Conservation (phyloP, 2,888 invertebrate species). For the Syrista parreyssii region DNA sequence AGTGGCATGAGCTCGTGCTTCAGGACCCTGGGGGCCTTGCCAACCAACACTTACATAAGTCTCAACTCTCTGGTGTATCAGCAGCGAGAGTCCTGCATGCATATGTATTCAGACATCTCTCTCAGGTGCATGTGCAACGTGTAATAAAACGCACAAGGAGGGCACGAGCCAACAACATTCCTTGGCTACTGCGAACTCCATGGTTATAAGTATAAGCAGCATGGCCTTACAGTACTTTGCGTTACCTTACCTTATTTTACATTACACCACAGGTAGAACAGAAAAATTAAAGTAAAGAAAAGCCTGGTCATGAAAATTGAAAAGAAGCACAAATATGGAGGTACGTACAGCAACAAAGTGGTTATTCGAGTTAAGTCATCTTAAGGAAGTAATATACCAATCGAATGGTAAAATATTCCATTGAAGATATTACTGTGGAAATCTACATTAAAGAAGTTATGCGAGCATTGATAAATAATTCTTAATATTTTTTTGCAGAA, state of each 20-base stretch:
- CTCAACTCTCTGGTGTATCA: constrained; percentile 1
- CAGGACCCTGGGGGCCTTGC: constrained; percentile 45
- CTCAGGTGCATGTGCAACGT: constrained; percentile 11
- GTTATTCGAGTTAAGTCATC: neutral
- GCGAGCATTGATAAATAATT: neutral
- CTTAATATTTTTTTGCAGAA: neutral
- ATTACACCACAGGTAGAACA: neutral
- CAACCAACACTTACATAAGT: constrained; percentile 48
- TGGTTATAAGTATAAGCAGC: neutral
- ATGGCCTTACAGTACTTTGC: neutral
- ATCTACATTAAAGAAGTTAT: neutral
- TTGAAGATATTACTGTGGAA: neutral
- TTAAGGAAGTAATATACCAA: neutral
- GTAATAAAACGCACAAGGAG: constrained; percentile 22
- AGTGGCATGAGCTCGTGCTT: constrained; percentile 40
- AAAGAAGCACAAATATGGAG: neutral
- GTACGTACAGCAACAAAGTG: neutral
- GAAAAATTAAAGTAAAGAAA: neutral
- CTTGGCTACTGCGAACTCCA: constrained; percentile 1
- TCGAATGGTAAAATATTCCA: neutral
- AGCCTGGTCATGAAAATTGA: neutral
- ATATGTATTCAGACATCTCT: neutral
- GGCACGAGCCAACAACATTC: constrained; percentile 35
- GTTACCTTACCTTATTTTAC: neutral
- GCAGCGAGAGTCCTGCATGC: neutral